Percentiles rank a stretch among this genome's conserved stretches.
These are phyloP conservation scores for Rhopalosiphum padi DNA, from an alignment of 1,140 invertebrate genomes.

Conservation along the genomic window DNA sequence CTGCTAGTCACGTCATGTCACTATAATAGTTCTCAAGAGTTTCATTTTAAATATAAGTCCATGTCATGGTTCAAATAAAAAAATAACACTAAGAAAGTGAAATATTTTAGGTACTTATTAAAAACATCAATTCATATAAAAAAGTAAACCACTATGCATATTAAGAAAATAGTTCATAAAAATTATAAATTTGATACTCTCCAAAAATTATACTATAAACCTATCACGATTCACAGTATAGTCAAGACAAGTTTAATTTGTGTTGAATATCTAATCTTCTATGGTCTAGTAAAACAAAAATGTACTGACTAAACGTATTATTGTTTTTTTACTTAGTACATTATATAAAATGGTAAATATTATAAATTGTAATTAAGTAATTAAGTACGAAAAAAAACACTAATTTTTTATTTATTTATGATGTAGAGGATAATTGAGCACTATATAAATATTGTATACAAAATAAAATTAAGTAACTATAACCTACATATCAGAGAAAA, in stretches of 20 bases:
- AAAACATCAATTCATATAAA: neutral
- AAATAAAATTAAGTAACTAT: neutral
- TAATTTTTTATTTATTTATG: neutral
- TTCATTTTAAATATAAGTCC: constrained; percentile 36
- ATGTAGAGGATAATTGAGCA: neutral
- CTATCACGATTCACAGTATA: neutral
- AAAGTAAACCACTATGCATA: neutral
- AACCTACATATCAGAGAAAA: neutral
- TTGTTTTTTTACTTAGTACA: neutral
- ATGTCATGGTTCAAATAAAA: constrained; percentile 21
- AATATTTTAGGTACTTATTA: constrained; percentile 6
- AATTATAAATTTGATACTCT: constrained; percentile 10
- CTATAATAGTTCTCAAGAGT: constrained; percentile 25
- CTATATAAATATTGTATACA: neutral
- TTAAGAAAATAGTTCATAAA: neutral
- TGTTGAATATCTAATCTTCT: neutral
- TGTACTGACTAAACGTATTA: neutral
- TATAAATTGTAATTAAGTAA: neutral
- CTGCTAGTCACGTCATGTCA: constrained; percentile 35
- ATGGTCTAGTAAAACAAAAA: neutral
- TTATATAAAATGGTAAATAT: neutral
- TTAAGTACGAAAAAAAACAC: neutral
- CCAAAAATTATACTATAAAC: neutral
- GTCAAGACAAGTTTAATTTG: neutral
- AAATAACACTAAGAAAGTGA: constrained; percentile 8